Conservation (phyloP, 2,113 vertebrate genomes). For the Callorhinus ursinus region DNA sequence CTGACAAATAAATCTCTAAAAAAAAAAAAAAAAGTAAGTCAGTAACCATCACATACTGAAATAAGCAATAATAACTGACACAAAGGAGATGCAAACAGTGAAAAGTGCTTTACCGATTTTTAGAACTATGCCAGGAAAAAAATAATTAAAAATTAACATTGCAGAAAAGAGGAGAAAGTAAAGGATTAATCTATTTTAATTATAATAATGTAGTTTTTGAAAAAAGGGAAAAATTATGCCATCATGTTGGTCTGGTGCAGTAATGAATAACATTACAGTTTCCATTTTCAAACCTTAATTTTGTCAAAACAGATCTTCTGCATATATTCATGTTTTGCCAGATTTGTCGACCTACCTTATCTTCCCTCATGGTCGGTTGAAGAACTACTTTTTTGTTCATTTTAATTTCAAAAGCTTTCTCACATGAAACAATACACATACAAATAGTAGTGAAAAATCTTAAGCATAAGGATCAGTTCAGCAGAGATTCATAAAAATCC, state of each 20-base stretch:
- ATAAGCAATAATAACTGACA: background rate
- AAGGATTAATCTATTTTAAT: background rate
- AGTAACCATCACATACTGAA: background rate
- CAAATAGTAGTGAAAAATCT: background rate
- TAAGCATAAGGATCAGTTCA: background rate
- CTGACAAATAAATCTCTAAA: background rate
- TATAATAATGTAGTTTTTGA: background rate
- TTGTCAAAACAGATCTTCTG: background rate
- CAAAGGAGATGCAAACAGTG: slow-evolving; percentile 10
- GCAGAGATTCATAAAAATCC: background rate
- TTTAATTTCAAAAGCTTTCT: slow-evolving; percentile 46
- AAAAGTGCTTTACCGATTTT: background rate
- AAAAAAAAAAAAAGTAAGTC: background rate
- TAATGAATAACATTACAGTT: background rate
- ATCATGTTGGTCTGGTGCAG: background rate
- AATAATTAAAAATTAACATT: background rate
- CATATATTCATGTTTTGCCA: background rate
- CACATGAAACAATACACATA: background rate
- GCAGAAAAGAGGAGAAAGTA: background rate
- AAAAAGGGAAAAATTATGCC: background rate
- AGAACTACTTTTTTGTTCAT: slow-evolving; percentile 23
- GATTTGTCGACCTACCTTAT: background rate
- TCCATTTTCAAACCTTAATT: background rate
- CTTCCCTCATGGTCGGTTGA: background rate
- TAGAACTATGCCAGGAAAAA: background rate